Conservation (phyloP, 2,113 vertebrate species). For the Cyanoderma ruficeps region DNA sequence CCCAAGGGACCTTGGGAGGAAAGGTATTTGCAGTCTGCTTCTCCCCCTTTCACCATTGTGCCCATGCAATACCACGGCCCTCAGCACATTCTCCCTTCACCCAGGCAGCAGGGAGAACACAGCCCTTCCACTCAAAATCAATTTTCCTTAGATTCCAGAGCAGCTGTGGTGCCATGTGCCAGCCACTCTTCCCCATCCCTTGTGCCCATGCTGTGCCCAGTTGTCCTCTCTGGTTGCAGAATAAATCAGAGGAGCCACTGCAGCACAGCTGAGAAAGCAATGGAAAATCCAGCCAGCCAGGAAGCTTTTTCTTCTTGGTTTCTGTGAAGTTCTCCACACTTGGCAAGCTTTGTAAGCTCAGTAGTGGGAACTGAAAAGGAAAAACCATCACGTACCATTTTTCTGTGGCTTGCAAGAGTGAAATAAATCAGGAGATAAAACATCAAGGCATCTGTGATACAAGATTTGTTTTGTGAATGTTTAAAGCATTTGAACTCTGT, state of each 20-base stretch:
- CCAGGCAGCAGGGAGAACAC: not conserved
- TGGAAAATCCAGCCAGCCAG: constrained; percentile 46
- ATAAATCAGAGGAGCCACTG: not conserved
- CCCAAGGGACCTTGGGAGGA: not conserved
- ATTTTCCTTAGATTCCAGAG: not conserved
- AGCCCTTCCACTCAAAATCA: not conserved
- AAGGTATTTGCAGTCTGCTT: not conserved
- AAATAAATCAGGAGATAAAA: constrained; percentile 57
- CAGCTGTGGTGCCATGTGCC: not conserved
- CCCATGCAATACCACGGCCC: not conserved
- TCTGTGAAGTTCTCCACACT: constrained; percentile 18
- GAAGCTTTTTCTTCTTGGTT: constrained; percentile 26
- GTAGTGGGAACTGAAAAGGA: constrained; percentile 27
- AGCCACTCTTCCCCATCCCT: not conserved
- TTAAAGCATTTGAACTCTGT: not conserved
- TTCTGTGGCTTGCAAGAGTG: constrained; percentile 23
- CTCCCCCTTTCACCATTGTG: not conserved
- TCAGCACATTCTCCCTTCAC: not conserved
- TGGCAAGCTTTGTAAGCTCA: constrained; percentile 14
- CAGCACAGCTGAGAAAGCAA: constrained; percentile 11
- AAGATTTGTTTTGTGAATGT: not conserved
- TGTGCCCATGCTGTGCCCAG: not conserved
- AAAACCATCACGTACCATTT: constrained; percentile 48
- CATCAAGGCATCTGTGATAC: not conserved
- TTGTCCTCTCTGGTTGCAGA: not conserved